Conservation (phyloP, 2,888 invertebrate species). For the Acholoe squamosa region DNA sequence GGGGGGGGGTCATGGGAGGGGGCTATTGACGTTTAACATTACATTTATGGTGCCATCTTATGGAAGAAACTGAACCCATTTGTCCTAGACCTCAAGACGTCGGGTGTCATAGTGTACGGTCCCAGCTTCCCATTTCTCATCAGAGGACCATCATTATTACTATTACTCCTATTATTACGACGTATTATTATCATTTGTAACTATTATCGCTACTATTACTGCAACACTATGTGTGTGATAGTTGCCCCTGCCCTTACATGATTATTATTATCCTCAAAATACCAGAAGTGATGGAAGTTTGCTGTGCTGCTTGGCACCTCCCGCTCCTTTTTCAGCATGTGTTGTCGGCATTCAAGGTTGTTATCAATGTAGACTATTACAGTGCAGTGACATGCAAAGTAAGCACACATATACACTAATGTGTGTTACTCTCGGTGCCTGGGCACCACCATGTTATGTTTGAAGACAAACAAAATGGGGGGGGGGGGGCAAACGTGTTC, state of each 20-base stretch:
- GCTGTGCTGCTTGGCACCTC: background rate
- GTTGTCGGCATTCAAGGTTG: slow-evolving; percentile 55
- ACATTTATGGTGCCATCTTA: slow-evolving; percentile 28
- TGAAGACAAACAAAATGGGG: background rate
- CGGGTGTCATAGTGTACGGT: background rate
- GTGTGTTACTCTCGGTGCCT: slow-evolving; percentile 41
- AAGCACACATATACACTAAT: slow-evolving; percentile 20
- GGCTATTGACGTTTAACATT: background rate
- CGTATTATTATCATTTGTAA: background rate
- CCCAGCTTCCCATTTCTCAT: slow-evolving; percentile 11
- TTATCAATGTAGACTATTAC: slow-evolving; percentile 21
- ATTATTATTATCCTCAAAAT: background rate
- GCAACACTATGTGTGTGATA: background rate
- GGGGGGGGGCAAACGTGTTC: background rate
- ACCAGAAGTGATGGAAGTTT: slow-evolving; percentile 28
- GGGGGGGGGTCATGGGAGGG: background rate
- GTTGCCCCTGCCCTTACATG: background rate
- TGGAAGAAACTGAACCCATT: slow-evolving; percentile 41
- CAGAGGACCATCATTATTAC: background rate
- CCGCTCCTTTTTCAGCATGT: slow-evolving; percentile 39
- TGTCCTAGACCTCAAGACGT: background rate
- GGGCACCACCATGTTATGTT: slow-evolving; percentile 22
- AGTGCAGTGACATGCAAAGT: slow-evolving; percentile 61
- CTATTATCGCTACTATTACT: background rate
- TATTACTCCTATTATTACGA: background rate